Base-by-base conservation (phyloP, 2,888 invertebrate species). In the Pyrrhia umbra region DNA sequence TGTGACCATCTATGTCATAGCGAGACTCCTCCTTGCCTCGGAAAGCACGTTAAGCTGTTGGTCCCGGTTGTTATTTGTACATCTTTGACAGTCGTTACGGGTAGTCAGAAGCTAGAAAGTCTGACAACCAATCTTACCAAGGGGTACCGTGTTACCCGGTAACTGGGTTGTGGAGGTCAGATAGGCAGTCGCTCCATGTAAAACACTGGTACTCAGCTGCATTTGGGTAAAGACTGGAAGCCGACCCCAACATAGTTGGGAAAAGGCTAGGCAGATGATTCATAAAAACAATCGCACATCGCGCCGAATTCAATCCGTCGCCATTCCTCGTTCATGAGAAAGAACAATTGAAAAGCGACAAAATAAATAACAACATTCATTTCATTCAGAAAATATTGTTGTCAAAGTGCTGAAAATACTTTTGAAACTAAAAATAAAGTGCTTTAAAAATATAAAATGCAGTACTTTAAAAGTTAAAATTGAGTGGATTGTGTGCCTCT, bases 401-500 rank as follows among this genome's bases (percentile, higher is more conserved):
- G 13, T n/a, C 34, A 45, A 74, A 45, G 52, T 43, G 16, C 56
- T 74, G 46, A 59, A 66, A 66, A 62, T 47, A 61, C 52, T 59
- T 69, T 74, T 30, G 15, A 5, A 67, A 59, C 62, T 63, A 46
- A 54, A 73, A 77, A 61, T n/a, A 69, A 69, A 76, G 57, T 60
- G 47, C 27, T 66, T 40, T 56, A 27, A 47, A 34, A 77, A 77
- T 58, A 56, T 45, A 59, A 61, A 74, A 70, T 56, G 55, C 50
- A 57, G 63, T 70, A 59, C 75, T 67, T 61, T 52, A 55, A 70
- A 74, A 76, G 70, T 76, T 77, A 50, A 74, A 76, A 67, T 74
- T 57, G 51, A 63, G 59, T 58, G 42, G 49, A 60, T 34, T 16
- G 49, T 4, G 21, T 39, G 40, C 15, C 40, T 45, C 16, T 60